Evolutionary conservation across 2,113 vertebrate genomes (phyloP), one percentile per base, ranked within the genome.

Genomic region (Sinocyclocheilus anophthalmus): DNA sequence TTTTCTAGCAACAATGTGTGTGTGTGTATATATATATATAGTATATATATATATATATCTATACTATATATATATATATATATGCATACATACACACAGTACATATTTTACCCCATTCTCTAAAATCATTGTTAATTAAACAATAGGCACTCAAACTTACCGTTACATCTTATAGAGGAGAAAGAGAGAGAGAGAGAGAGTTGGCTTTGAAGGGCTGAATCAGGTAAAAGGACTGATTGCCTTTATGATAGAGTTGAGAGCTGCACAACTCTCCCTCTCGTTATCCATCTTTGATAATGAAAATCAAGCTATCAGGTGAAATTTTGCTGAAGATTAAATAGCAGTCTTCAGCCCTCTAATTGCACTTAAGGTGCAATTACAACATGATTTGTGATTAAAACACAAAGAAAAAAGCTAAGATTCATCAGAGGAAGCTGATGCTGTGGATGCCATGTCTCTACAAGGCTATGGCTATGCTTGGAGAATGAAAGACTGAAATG

Each of bases 381-480:
- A 85, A 89, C 88, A 89, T 42, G 76, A 85, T 81, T 87, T 89
- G 82, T 87, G 88, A 89, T 89, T 89, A 89, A 89, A 89, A 83
- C 76, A 76, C 84, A 70, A 84, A 87, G 84, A 85, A 85, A 87
- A 88, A 87, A 79, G 63, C 57, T 85, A 76, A 48, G 87, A 82
- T 85, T 86, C 79, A 78, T 89, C 83, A 89, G 65, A 59, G 65
- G 73, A 65, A 63, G 83, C 26, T 57, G 24, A 79, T 37, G 79
- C 61, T 65, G 65, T 83, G 16, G 24, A 65, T 63, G 80, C 20
- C 55, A 76, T 45, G 76, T 50, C 57, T 83, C 22, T 42, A 10
- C 20, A 42, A 26, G 82, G 39, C 26, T 50, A 50, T 26, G 5
- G 33, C 70, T 57, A 57, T 42, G 30, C 45, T 78, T 70, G 30